These are phyloP conservation scores for Cephalopholis sonnerati DNA, from an alignment of 2,113 vertebrate species.

Conservation along the genomic window DNA sequence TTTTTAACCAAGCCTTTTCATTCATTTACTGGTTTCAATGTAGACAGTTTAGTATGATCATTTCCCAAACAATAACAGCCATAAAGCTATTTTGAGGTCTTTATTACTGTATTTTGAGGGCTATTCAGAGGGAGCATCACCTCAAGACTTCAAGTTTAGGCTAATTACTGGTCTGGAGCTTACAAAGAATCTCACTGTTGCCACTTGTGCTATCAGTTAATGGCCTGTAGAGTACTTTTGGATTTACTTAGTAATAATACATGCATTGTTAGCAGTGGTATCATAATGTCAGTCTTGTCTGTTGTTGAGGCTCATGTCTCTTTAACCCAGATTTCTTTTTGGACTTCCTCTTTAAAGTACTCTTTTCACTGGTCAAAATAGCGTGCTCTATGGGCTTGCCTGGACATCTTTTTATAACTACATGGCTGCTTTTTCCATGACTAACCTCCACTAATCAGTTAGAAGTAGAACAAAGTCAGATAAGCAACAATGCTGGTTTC, in stretches of 20 bases:
- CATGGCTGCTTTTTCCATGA: constrained; percentile 7
- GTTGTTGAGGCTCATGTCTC: background rate
- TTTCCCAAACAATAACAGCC: constrained; percentile 58
- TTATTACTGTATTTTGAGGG: background rate
- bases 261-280: background rate
- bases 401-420: background rate
- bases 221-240: constrained; percentile 48
- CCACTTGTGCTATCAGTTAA: constrained; percentile 48
- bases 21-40: constrained; percentile 70
- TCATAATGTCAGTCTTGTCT: constrained; percentile 20
- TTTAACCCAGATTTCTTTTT: background rate
- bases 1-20: constrained; percentile 77
- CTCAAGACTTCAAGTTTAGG: constrained; percentile 41
- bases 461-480: background rate
- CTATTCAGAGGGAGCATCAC: constrained; percentile 22
- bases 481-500: background rate
- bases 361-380: constrained; percentile 1
- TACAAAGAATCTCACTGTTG: constrained; percentile 65
- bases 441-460: constrained; percentile 18
- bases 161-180: constrained; percentile 13
- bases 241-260: constrained; percentile 2
- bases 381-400: background rate
- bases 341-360: background rate
- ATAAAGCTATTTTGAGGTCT: constrained; percentile 52
- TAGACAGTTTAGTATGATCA: constrained; percentile 39